A percentile compares a stretch with the other conserved stretches of the same genome.
Evolutionary conservation across 1,140 invertebrate species (phyloP).

Genomic region (Drosophila insularis): DNA sequence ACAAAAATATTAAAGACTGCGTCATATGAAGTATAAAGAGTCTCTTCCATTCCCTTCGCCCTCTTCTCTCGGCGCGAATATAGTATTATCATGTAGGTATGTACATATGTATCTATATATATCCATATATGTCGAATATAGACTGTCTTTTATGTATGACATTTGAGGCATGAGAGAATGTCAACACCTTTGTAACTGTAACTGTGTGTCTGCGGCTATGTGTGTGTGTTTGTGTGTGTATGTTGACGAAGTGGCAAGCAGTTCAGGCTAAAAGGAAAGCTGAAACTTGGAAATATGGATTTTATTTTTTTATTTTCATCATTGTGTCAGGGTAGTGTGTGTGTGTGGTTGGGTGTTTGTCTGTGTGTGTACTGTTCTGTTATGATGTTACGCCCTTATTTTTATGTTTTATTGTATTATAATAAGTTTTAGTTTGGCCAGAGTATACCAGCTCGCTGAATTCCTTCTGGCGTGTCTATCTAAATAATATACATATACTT

Average conservation of each 20-base stretch:
- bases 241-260: constrained; percentile 11
- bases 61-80: not conserved
- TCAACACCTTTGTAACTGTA: constrained; percentile 39
- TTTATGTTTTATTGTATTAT: constrained; percentile 60
- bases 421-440: constrained; percentile 59
- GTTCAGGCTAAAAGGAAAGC: constrained; percentile 32
- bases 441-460: constrained; percentile 15
- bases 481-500: not conserved
- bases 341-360: constrained; percentile 1
- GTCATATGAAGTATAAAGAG: constrained; percentile 17
- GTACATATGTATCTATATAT: not conserved
- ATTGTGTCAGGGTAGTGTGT: not conserved
- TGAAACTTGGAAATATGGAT: constrained; percentile 49
- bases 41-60: not conserved
- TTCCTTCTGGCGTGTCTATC: constrained; percentile 6
- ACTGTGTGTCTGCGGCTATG: constrained; percentile 33
- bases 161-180: constrained; percentile 41
- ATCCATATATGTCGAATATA: constrained; percentile 16
- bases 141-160: constrained; percentile 33
- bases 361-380: constrained; percentile 26
- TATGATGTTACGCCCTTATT: constrained; percentile 37
- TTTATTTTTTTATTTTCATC: constrained; percentile 40
- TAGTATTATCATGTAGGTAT: not conserved
- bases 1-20: constrained; percentile 37
- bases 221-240: not conserved